phyloP scores from a whole-genome alignment of 2,888 invertebrate genomes.

The Orthonychiurus folsomi region DNA sequence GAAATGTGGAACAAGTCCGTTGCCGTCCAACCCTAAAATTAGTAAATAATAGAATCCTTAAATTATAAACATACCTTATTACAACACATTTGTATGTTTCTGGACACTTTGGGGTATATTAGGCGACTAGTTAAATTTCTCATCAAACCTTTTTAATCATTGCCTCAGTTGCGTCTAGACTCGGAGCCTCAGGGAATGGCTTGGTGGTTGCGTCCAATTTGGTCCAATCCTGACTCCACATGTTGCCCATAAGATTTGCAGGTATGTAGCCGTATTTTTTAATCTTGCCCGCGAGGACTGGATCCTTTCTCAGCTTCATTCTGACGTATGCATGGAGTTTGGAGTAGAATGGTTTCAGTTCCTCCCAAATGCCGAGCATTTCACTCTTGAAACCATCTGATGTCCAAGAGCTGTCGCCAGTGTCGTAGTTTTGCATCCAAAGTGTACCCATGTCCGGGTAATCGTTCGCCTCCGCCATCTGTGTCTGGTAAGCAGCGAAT shows the following conservation, averaged over 20 bases:
- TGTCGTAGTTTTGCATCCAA: constrained; percentile 79
- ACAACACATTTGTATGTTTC: not conserved
- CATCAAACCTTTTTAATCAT: constrained; percentile 50
- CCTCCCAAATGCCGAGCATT: constrained; percentile 52
- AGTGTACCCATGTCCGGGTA: constrained; percentile 78
- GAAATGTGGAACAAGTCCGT: not conserved
- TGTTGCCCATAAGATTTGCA: constrained; percentile 51
- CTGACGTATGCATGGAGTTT: constrained; percentile 76
- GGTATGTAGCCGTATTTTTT: constrained; percentile 38
- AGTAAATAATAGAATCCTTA: not conserved
- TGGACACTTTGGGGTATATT: not conserved
- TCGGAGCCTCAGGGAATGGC: constrained; percentile 62
- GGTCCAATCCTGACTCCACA: constrained; percentile 78
- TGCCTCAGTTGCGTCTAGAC: constrained; percentile 64
- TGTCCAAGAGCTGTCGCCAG: constrained; percentile 29
- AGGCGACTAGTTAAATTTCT: not conserved
- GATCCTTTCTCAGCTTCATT: constrained; percentile 48
- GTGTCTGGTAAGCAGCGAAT: constrained; percentile 45
- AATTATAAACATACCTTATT: not conserved
- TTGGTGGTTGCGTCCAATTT: constrained; percentile 63
- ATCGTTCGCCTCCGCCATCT: constrained; percentile 43
- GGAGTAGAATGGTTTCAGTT: constrained; percentile 65
- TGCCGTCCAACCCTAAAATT: not conserved
- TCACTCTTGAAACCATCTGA: constrained; percentile 47
- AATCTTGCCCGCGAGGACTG: constrained; percentile 39